Evolutionary conservation across 1,140 invertebrate species (phyloP), one percentile per base, ranked within the genome.

Genomic region (Neuroterus valhalla): DNA sequence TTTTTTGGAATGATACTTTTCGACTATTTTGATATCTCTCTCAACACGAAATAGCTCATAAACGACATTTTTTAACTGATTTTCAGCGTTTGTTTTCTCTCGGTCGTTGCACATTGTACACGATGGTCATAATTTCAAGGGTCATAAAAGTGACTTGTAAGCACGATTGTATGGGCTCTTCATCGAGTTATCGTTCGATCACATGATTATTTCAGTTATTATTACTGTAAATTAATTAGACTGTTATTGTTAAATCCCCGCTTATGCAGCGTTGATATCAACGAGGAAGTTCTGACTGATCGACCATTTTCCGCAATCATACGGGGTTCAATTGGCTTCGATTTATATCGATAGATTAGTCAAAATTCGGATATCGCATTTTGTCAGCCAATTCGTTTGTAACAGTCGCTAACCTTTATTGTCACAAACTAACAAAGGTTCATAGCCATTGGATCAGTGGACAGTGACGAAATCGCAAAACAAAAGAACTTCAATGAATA

Each of bases 201-300:
- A 15, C 46, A n/a, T 48, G 46, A 48, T 48, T 48, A 48, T 48
- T 48, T n/a, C 46, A 48, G 46, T 48, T 48, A 48, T 48, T 48
- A 48, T 48, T 48, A 48, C 17, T 48, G 46, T 48, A 48, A 19
- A 48, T 48, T 48, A 48, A 48, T 48, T 48, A 19, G 17, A 17
- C 43, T 3, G 38, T 5, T 68, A 68, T 68, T 68, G 66, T 38
- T 17, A 43, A 14, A 68, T 43, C 2, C 10, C 38, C 66, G n/a
- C 66, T 19, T 38, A 68, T 43, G 42, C 10, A n/a, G 42, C 31
- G 31, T 38, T 38, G 10, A 31, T 67, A 46, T 48, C 17, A 48
- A 48, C n/a, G 17, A 48, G n/a, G 17, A 48, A 48, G n/a, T 48
- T 17, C 5, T 1, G 17, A 48, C 17, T 17, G 17, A 48, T 8